phyloP scores from a whole-genome alignment of 2,797 vertebrate species.

The Chaetodon trifasciatus region DNA sequence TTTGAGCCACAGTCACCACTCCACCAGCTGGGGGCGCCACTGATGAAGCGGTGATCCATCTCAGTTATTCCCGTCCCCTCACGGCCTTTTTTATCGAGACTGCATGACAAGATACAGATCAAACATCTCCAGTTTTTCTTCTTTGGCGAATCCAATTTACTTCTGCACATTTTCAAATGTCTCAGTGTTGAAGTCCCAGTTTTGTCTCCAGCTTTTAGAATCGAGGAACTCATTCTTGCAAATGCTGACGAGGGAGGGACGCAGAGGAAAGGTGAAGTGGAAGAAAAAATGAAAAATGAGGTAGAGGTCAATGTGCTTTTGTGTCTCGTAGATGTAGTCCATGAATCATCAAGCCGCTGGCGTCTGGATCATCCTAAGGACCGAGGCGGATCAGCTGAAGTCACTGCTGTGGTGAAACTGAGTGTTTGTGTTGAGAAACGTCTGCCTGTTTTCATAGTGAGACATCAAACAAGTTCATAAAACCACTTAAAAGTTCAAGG shows the following conservation, averaged over 20 bases:
- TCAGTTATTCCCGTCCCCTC: background rate
- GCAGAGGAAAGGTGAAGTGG: background rate
- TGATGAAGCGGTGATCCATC: background rate
- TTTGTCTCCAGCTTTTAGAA: background rate
- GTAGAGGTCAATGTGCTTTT: background rate
- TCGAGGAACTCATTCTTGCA: too few relatives aligned
- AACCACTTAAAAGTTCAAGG: background rate
- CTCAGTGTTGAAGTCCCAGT: background rate
- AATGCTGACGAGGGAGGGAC: background rate
- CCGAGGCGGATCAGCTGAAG: too few relatives aligned
- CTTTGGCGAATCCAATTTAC: background rate
- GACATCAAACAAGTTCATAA: background rate
- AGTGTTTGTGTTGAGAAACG: background rate
- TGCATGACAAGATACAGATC: background rate
- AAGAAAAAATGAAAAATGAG: background rate
- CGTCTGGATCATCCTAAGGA: background rate
- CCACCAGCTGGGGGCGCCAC: background rate
- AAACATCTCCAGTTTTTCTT: background rate
- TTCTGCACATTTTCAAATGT: background rate
- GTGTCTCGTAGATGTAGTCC: background rate
- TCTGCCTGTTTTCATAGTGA: background rate
- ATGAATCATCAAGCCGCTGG: background rate
- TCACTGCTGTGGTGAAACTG: background rate
- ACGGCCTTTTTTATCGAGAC: background rate
- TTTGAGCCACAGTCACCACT: background rate